A percentile compares a stretch with the other conserved stretches of the same genome.
Evolutionary conservation across 2,113 vertebrate genomes (phyloP).

Genomic region (Chloroceryle aenea): DNA sequence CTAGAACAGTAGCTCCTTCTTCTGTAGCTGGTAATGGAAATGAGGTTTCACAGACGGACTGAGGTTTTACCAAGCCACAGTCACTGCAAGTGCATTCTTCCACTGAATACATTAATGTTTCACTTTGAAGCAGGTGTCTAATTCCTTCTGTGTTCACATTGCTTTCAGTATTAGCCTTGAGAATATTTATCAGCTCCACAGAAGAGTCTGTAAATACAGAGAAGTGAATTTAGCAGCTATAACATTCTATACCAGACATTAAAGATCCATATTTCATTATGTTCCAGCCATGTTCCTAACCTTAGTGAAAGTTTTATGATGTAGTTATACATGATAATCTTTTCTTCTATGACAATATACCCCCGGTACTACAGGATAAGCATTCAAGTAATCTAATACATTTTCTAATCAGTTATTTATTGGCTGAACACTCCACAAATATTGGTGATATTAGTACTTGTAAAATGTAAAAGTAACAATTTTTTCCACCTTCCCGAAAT

Average conservation of each 20-base stretch:
- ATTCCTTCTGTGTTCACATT: background rate
- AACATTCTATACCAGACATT: background rate
- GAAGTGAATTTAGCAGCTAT: background rate
- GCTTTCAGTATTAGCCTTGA: background rate
- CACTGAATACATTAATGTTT: conserved; percentile 64
- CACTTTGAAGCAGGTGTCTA: background rate
- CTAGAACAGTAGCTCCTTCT: conserved; percentile 81
- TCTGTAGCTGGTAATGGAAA: conserved; percentile 85
- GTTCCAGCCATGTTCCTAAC: background rate
- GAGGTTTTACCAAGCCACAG: conserved; percentile 43
- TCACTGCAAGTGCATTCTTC: conserved; percentile 74
- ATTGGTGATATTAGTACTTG: background rate
- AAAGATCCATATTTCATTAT: background rate
- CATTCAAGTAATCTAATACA: background rate
- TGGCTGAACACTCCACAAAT: background rate
- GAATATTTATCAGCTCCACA: background rate
- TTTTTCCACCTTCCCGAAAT: background rate
- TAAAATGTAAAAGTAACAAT: background rate
- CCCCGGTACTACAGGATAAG: background rate
- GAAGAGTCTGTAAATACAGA: conserved; percentile 51
- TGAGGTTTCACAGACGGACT: conserved; percentile 53
- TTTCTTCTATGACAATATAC: background rate
- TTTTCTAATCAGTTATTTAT: background rate
- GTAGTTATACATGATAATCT: background rate
- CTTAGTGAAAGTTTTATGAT: background rate